phyloP scores from a whole-genome alignment of 2,113 vertebrate genomes.

The Eclectus roratus region DNA sequence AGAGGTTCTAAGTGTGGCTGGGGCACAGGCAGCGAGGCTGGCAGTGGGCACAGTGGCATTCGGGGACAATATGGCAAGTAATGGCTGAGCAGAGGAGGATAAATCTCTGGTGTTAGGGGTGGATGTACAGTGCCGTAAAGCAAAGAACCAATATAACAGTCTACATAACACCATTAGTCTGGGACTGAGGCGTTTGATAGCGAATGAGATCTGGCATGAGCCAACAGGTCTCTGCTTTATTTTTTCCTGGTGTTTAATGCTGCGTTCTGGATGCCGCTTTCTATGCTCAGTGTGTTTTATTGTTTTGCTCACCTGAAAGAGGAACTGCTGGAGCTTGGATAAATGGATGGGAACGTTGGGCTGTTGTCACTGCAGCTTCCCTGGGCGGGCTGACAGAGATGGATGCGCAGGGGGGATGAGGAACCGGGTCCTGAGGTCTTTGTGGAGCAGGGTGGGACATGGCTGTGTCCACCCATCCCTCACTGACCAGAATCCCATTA shows the following conservation, averaged over 20 bases:
- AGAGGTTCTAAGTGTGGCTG: rapidly evolving
- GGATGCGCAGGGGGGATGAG: rapidly evolving
- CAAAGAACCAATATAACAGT: constrained; percentile 54
- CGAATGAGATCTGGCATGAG: constrained; percentile 52
- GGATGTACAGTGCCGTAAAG: constrained; percentile 37
- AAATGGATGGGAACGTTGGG: background rate
- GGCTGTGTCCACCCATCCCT: background rate
- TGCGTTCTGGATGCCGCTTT: constrained; percentile 24
- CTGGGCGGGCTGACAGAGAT: background rate
- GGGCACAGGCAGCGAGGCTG: background rate
- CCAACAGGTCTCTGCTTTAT: constrained; percentile 54
- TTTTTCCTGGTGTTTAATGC: constrained; percentile 21
- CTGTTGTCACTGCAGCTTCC: background rate
- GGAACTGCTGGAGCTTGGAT: constrained; percentile 27
- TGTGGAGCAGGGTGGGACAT: background rate
- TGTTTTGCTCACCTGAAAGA: constrained; percentile 51
- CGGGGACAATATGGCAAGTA: background rate
- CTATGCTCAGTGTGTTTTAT: constrained; percentile 47
- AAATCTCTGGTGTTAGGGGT: background rate
- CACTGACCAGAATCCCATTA: background rate
- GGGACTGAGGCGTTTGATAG: constrained; percentile 19
- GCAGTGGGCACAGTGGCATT: background rate
- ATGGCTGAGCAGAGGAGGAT: constrained; percentile 19
- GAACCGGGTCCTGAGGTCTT: background rate
- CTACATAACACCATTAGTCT: constrained; percentile 56